phyloP scores from a whole-genome alignment of 2,113 vertebrate genomes.

The Morone saxatilis region DNA sequence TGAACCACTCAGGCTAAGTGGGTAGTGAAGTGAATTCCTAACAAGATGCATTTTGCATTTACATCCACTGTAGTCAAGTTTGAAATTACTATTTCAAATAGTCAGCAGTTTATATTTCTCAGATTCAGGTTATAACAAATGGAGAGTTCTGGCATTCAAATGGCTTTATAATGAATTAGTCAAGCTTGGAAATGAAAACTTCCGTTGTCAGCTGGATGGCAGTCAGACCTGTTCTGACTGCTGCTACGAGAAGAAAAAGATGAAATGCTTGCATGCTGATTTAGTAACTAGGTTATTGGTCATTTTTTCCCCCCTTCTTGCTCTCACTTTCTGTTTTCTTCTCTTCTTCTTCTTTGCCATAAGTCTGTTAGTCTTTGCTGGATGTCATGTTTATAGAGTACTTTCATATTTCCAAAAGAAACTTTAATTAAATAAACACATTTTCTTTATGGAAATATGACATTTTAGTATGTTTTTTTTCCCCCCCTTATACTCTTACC shows the following conservation, averaged over 20 bases:
- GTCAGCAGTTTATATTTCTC: constrained; percentile 64
- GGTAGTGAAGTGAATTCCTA: constrained; percentile 39
- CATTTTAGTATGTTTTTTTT: background rate
- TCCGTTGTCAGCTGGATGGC: constrained; percentile 61
- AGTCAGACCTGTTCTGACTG: constrained; percentile 47
- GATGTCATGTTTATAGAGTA: constrained; percentile 16
- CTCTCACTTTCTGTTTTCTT: background rate
- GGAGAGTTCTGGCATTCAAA: constrained; percentile 41
- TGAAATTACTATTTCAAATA: constrained; percentile 50
- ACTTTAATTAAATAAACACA: constrained; percentile 12
- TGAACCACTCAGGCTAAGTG: constrained; percentile 24
- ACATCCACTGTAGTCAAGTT: constrained; percentile 38
- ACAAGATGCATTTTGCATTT: constrained; percentile 39
- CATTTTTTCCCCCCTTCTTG: background rate
- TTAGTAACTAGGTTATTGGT: constrained; percentile 71
- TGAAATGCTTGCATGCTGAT: constrained; percentile 57
- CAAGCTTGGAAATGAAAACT: constrained; percentile 67
- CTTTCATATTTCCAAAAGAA: constrained; percentile 5
- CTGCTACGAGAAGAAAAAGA: constrained; percentile 42
- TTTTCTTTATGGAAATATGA: background rate
- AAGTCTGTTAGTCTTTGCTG: constrained; percentile 15
- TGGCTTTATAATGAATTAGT: constrained; percentile 78
- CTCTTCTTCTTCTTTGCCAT: constrained; percentile 9
- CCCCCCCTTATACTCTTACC: background rate
- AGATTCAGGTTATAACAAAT: constrained; percentile 56